Base-by-base conservation (phyloP, 2,888 invertebrate genomes). In the Portevinia maculata region DNA sequence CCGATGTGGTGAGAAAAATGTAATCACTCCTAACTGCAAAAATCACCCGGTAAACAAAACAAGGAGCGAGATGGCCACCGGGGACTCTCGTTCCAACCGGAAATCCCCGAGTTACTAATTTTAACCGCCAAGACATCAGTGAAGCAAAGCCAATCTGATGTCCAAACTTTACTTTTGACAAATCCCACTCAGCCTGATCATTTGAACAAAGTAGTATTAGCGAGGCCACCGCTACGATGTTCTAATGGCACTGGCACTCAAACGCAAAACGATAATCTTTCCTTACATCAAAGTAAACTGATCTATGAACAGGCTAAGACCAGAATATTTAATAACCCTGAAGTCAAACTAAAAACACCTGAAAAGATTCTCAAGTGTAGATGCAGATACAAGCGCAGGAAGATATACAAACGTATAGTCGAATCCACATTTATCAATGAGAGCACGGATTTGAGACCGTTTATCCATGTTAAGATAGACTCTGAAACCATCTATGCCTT, bases 1-100 rank as follows among this genome's bases (percentile, higher is more conserved):
- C 9, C 32, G 46, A 2, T 60, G 60, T 17, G 46, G 60, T 4
- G 46, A 60, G 7, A 60, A 60, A 13, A 60, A 60, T 13, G 60
- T 60, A 19, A 19, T 32, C n/a, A 60, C 60, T 21, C 46, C 46
- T 0, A 60, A 48, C 0, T 60, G 60, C 19, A 19, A 9, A 0
- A 60, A 48, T 7, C 60, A 60, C 34, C 9, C 34, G 60, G 11
- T 46, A 60, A 46, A 60, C 60, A 41, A 39, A 39, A 39, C 39
- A n/a, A n/a, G n/a, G n/a, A n/a, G n/a, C n/a, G n/a, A n/a, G n/a
- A n/a, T n/a, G n/a, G n/a, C n/a, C n/a, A n/a, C n/a, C n/a, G n/a
- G n/a, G n/a, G n/a, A n/a, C n/a, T n/a, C n/a, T n/a, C n/a, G n/a
- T n/a, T n/a, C n/a, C n/a, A n/a, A n/a, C n/a, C n/a, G n/a, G n/a